Evolutionary conservation across 37 sponge, comb jelly and placozoan species (phyloP).

Genomic region (Ianthella basta): DNA sequence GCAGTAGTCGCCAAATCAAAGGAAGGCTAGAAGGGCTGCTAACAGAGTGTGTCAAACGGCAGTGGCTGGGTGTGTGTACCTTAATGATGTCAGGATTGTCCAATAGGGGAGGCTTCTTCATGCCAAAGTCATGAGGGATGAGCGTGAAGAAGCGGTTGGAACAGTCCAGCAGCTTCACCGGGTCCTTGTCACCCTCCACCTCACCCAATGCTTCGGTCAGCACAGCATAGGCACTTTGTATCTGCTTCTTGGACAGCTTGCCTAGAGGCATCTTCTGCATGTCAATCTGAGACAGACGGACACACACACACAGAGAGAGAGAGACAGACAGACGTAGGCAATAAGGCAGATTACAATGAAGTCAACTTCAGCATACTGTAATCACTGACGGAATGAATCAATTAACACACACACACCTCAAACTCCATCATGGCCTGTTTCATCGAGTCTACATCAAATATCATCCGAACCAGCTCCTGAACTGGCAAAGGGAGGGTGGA

Average conservation of each 20-base stretch:
- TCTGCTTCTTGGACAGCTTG: conserved; percentile 92
- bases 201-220: conserved; percentile 77
- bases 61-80: neutral
- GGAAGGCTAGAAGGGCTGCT: neutral
- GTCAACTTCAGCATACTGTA: too few relatives aligned
- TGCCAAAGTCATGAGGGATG: conserved; percentile 99
- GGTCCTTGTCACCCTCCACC: conserved; percentile 58
- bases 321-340: neutral
- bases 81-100: conserved; percentile 81
- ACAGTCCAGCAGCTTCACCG: conserved; percentile 76
- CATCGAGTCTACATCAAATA: conserved; percentile 96
- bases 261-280: conserved; percentile 99
- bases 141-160: conserved; percentile 97
- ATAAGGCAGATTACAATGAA: conserved; percentile 6
- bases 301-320: neutral
- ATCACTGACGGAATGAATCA: too few relatives aligned
- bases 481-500: conserved; percentile 80
- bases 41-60: neutral
- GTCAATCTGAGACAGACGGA: conserved; percentile 78
- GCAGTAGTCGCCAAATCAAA: neutral
- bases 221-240: conserved; percentile 84
- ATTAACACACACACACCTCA: conserved; percentile 81
- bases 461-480: conserved; percentile 86
- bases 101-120: conserved; percentile 86
- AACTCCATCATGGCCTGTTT: conserved; percentile 94